phyloP scores from a whole-genome alignment of 2,797 vertebrate genomes.

The Pitangus sulphuratus region DNA sequence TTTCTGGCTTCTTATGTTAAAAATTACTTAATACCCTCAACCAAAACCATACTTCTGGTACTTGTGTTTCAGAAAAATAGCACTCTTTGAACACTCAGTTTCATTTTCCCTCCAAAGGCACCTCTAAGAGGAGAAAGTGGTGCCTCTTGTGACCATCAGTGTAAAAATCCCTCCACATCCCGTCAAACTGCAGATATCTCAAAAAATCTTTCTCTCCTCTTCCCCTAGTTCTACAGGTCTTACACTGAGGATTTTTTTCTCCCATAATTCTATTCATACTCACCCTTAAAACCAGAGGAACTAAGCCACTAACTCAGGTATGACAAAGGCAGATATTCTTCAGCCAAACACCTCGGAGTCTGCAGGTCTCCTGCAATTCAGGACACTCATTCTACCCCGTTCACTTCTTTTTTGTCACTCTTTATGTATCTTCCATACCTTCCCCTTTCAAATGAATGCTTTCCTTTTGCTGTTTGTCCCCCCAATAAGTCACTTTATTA shows the following conservation, averaged over 20 bases:
- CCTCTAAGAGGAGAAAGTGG: background rate
- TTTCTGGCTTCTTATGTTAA: background rate
- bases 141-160: background rate
- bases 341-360: background rate
- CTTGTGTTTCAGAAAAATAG: background rate
- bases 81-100: background rate
- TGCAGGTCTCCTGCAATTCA: background rate
- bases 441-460: background rate
- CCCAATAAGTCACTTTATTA: background rate
- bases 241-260: background rate
- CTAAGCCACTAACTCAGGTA: background rate
- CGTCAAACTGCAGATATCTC: fast-evolving
- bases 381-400: background rate
- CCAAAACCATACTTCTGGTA: background rate
- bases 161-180: background rate
- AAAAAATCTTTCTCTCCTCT: background rate
- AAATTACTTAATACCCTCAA: background rate
- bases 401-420: background rate
- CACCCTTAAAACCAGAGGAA: background rate
- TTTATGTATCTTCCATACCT: background rate
- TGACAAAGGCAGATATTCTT: background rate
- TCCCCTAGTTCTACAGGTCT: background rate
- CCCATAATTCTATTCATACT: background rate
- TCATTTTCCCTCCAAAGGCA: background rate
- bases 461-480: background rate